phyloP scores from a whole-genome alignment of 1,140 invertebrate genomes.

The Apis florea region DNA sequence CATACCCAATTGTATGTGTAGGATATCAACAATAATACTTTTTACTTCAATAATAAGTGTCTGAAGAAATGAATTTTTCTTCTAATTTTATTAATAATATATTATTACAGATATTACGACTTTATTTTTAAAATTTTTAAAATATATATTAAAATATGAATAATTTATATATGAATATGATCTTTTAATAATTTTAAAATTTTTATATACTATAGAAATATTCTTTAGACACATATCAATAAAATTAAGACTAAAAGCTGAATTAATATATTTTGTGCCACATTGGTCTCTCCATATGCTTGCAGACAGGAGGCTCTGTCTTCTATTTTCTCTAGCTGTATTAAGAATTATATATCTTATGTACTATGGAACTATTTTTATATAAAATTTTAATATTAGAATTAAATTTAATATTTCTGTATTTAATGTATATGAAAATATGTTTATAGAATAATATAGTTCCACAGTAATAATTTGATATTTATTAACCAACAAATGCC shows the following conservation, averaged over 20 bases:
- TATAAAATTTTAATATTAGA: neutral
- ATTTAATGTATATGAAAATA: neutral
- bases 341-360: slow-evolving; percentile 46
- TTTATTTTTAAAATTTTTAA: neutral
- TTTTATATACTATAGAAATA: neutral
- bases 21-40: neutral
- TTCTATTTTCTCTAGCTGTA: slow-evolving; percentile 61
- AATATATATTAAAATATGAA: neutral
- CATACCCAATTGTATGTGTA: neutral
- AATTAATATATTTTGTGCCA: slow-evolving; percentile 42
- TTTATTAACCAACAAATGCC: slow-evolving; percentile 77
- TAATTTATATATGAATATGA: neutral
- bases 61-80: neutral
- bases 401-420: neutral
- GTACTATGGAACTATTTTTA: slow-evolving; percentile 62
- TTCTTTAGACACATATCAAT: neutral
- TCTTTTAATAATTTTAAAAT: neutral
- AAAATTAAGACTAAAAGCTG: slow-evolving; percentile 14
- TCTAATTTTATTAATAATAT: neutral
- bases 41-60: neutral
- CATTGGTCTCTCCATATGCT: slow-evolving; percentile 75
- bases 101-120: neutral
- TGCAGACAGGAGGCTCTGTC: slow-evolving; percentile 76
- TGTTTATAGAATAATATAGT: slow-evolving; percentile 26
- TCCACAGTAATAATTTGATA: slow-evolving; percentile 64